These are phyloP conservation scores for Heteromyza rotundicornis DNA, from an alignment of 2,888 invertebrate genomes.

Conservation along the genomic window DNA sequence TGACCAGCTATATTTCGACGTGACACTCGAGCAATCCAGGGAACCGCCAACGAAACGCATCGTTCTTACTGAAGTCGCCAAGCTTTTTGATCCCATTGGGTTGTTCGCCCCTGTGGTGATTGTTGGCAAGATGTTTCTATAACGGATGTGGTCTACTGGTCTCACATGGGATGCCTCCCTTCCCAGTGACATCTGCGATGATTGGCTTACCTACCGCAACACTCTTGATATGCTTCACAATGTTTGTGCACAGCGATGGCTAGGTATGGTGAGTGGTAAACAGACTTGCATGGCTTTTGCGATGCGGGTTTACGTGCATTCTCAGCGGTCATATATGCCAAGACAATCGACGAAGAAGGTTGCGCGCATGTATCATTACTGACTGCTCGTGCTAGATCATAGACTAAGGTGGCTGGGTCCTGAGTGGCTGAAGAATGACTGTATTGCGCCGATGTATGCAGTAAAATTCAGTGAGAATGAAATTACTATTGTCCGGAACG, in stretches of 20 bases:
- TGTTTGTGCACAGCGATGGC: constrained; percentile 13
- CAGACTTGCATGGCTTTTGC: constrained; percentile 18
- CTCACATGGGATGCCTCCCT: constrained; percentile 11
- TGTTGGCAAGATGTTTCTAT: constrained; percentile 16
- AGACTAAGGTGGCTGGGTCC: constrained; percentile 3
- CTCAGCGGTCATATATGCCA: constrained; percentile 13
- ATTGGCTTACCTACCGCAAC: constrained; percentile 17
- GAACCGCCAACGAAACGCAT: constrained; percentile 6
- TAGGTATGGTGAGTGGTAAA: constrained; percentile 7
- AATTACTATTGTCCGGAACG: neutral
- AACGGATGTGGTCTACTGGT: constrained; percentile 14
- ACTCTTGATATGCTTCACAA: neutral
- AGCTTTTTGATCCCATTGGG: constrained; percentile 17
- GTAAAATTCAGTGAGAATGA: neutral
- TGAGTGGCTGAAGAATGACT: neutral
- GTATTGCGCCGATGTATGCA: neutral
- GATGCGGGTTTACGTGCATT: constrained; percentile 17
- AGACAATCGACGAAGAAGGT: neutral
- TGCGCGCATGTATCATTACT: neutral
- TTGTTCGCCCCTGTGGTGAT: constrained; percentile 17
- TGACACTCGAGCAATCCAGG: neutral
- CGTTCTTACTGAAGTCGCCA: constrained; percentile 9
- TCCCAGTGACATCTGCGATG: neutral
- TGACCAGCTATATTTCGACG: neutral
- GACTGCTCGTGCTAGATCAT: constrained; percentile 9